phyloP scores from a whole-genome alignment of 2,888 invertebrate genomes.

The Drosophila borealis region DNA sequence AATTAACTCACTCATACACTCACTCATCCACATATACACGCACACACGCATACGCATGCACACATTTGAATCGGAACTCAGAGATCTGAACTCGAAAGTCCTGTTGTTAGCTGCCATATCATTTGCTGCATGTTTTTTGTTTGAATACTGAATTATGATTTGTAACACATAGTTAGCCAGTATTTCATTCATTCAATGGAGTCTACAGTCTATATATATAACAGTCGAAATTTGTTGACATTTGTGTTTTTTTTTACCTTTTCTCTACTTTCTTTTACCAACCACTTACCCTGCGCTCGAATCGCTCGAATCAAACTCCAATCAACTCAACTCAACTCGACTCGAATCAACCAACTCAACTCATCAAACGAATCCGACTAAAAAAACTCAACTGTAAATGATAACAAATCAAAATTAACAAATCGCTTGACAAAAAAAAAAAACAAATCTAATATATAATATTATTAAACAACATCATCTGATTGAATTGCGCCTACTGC shows the following conservation, averaged over 20 bases:
- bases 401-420: conserved; percentile 63
- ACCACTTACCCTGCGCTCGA: conserved; percentile 65
- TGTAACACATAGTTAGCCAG: conserved; percentile 14
- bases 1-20: background rate
- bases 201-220: conserved; percentile 21
- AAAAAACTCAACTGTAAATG: conserved; percentile 56
- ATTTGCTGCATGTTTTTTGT: conserved; percentile 55
- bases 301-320: conserved; percentile 63
- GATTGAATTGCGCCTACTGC: conserved; percentile 61
- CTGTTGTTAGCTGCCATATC: conserved; percentile 24
- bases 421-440: conserved; percentile 22
- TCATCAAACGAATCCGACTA: conserved; percentile 71
- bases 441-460: conserved; percentile 17
- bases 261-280: conserved; percentile 75
- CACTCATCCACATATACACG: conserved; percentile 14
- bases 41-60: conserved; percentile 10
- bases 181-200: conserved; percentile 54
- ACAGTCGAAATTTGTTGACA: conserved; percentile 68
- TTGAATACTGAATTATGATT: conserved; percentile 17
- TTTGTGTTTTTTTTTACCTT: conserved; percentile 71
- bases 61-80: conserved; percentile 11
- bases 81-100: conserved; percentile 2
- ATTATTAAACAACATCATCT: conserved; percentile 49
- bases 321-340: conserved; percentile 47
- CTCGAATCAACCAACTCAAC: conserved; percentile 57